Evolutionary conservation across 2,797 vertebrate genomes (phyloP).

Genomic region (Pantherophis vulpinus): DNA sequence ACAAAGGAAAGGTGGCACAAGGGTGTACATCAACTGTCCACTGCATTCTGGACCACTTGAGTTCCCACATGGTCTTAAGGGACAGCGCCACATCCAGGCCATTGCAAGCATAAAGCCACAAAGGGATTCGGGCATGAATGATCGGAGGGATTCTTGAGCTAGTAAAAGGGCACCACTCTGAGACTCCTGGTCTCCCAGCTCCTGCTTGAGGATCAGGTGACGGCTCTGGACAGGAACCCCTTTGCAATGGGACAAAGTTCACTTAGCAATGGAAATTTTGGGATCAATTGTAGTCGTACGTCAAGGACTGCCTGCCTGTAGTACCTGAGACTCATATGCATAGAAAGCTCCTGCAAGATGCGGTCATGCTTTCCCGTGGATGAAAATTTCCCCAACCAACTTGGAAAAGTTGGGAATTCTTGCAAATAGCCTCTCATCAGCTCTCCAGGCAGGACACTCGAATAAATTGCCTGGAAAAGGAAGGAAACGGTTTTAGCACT

Average conservation of each 20-base stretch:
- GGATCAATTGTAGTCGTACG: too few relatives aligned
- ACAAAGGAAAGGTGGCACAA: neutral
- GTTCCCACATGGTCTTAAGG: neutral
- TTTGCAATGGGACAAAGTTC: too few relatives aligned
- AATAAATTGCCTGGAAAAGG: constrained; percentile 85
- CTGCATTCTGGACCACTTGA: neutral
- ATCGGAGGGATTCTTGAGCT: neutral
- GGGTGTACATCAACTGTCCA: neutral
- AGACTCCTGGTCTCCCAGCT: neutral
- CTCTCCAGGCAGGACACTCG: constrained; percentile 94
- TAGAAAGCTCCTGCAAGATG: constrained; percentile 86
- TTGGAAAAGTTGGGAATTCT: constrained; percentile 91
- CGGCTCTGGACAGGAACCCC: too few relatives aligned
- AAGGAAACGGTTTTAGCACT: neutral
- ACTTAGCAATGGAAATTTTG: too few relatives aligned
- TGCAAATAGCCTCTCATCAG: constrained; percentile 95
- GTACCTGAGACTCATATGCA: constrained; percentile 92
- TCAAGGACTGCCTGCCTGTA: too few relatives aligned
- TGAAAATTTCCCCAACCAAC: constrained; percentile 93
- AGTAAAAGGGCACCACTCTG: neutral
- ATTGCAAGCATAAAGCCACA: neutral
- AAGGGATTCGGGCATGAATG: neutral
- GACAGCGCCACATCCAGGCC: neutral
- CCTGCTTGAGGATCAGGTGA: neutral
- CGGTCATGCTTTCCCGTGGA: constrained; percentile 87